Evolutionary conservation across 2,888 invertebrate genomes (phyloP).

Genomic region (Dendrolimus pini): DNA sequence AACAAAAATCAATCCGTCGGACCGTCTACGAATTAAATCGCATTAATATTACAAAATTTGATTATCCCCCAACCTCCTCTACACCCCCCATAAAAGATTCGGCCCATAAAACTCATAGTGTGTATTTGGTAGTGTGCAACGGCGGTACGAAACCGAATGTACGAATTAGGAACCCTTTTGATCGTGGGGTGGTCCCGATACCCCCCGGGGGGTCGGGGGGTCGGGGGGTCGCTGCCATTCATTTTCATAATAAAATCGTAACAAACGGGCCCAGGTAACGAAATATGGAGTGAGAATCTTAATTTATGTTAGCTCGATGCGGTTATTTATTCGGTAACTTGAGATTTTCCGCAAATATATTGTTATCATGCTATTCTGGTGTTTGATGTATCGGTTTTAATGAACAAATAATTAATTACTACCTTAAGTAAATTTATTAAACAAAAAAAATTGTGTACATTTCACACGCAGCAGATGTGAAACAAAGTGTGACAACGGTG

Average conservation of each 20-base stretch:
- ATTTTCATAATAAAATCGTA: slow-evolving; percentile 77
- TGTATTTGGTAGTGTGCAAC: slow-evolving; percentile 48
- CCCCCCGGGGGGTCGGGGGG: slow-evolving; percentile 11
- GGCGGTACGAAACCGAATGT: slow-evolving; percentile 48
- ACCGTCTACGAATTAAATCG: slow-evolving; percentile 50
- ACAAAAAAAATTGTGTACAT: no score
- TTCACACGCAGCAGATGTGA: no score
- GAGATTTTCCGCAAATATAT: slow-evolving; percentile 38
- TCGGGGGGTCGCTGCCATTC: slow-evolving; percentile 53
- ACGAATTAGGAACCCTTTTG: slow-evolving; percentile 75
- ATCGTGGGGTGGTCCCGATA: slow-evolving; percentile 39
- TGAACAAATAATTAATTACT: no score
- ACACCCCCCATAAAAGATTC: slow-evolving; percentile 62
- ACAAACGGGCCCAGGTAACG: slow-evolving; percentile 72
- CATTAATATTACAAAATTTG: slow-evolving; percentile 76
- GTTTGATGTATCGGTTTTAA: slow-evolving; percentile 15
- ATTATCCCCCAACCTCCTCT: slow-evolving; percentile 52
- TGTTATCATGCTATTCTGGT: slow-evolving; percentile 30
- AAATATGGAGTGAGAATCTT: slow-evolving; percentile 70
- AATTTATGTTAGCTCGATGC: slow-evolving; percentile 64
- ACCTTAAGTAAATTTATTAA: no score
- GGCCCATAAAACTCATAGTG: slow-evolving; percentile 73
- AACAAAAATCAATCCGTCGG: slow-evolving; percentile 47
- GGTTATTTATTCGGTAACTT: slow-evolving; percentile 60
- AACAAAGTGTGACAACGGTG: no score